Percentiles rank a stretch among this genome's conserved stretches.
These are phyloP conservation scores for Hexactinellida sp. DNA, from an alignment of 37 sponge, comb jelly and placozoan species.

Conservation along the genomic window DNA sequence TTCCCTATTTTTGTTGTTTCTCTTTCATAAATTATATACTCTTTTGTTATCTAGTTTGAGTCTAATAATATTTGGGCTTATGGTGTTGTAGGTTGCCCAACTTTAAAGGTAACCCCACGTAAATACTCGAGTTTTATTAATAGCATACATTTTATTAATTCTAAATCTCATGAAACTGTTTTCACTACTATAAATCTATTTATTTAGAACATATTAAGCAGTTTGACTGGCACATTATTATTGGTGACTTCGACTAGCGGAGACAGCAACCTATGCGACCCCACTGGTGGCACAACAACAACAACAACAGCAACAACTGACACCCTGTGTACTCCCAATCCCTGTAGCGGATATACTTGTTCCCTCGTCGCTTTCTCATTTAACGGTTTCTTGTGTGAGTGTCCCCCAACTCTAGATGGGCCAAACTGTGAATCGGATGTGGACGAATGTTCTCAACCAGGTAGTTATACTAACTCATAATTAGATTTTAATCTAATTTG, in stretches of 20 bases:
- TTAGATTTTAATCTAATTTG: not conserved
- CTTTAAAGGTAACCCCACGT: too few species aligned
- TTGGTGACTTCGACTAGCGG: not conserved
- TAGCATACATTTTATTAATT: too few species aligned
- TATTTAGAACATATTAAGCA: not conserved
- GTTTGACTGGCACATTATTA: not conserved
- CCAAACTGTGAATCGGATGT: not conserved
- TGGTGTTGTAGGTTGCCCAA: too few species aligned
- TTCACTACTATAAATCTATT: too few species aligned
- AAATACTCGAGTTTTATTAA: too few species aligned
- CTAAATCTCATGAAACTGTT: too few species aligned
- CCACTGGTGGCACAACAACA: not conserved
- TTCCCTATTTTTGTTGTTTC: too few species aligned
- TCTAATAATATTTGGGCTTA: too few species aligned
- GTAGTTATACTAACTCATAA: not conserved
- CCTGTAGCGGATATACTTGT: constrained; percentile 16
- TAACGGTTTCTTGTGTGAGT: constrained; percentile 13
- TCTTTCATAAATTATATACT: too few species aligned
- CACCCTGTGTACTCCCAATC: not conserved
- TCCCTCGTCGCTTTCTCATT: not conserved
- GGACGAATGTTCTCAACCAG: constrained; percentile 2
- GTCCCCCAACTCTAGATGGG: constrained; percentile 12
- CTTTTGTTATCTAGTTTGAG: too few species aligned
- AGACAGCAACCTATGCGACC: not conserved
- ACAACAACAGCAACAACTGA: not conserved